Evolutionary conservation across 2,113 vertebrate species (phyloP), one percentile per base, ranked within the genome.

Genomic region (Coturnix japonica): DNA sequence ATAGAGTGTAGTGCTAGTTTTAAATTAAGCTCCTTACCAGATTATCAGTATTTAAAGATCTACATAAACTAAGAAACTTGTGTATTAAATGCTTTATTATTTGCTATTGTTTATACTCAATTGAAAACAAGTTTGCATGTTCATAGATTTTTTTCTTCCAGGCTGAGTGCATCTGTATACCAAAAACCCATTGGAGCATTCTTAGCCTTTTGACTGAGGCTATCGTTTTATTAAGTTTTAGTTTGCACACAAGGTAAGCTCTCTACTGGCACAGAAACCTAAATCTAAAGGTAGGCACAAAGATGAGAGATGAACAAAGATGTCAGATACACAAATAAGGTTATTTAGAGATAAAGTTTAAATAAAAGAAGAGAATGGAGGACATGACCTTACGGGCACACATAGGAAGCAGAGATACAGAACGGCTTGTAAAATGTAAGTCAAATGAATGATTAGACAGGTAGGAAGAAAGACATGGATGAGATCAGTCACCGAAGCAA

Each of bases 391-490:
- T 33, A 30, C 13, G 23, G 57, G 17, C 80, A 81, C 35, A 35
- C 41, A 60, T 70, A 92, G 81, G 84, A 94, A 91, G 41, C 20
- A 67, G 21, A 75, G 30, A 67, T 71, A 41, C 5, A 7, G 61
- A 93, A 78, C 5, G 4, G 2, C 21, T 89, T 94, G 77, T 90
- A 35, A 91, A 90, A 78, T 15, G 53, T 72, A 79, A 22, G 57
- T 74, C 46, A 90, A 71, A 75, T 39, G 30, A 90, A 56, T 67
- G 20, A 84, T 84, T 94, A 91, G n/a, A 84, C 84, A 87, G n/a
- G n/a, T 30, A 92, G 66, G 81, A 88, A 81, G 53, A 76, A 64
- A 74, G 43, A 77, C 33, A 64, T 0, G 1, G 31, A 13, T 51
- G 51, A 90, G 28, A 86, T 43, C 65, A 84, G 35, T 92, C 72